Evolutionary conservation across 2,113 vertebrate genomes (phyloP), one percentile per base, ranked within the genome.

Genomic region (Pseudorasbora parva): DNA sequence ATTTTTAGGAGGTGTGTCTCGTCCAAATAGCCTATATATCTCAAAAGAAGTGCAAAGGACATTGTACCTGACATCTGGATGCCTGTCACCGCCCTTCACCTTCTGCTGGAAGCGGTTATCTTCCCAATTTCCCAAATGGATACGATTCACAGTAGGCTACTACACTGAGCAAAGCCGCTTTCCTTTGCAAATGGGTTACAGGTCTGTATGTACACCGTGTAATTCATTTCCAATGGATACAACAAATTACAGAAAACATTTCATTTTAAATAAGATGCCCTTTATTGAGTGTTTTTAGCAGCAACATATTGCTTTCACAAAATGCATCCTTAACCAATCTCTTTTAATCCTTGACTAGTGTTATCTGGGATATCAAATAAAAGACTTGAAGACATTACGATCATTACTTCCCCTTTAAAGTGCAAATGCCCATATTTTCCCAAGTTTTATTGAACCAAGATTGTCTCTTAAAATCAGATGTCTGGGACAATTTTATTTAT

Each of bases 281-380:
- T 83, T 86, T 83, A 86, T 86, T 86, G 12, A 27, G 6, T 72
- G 37, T 60, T 23, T 68, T 60, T 83, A 86, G 85, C 85, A 86
- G 85, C 85, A 86, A 62, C 60, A 82, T n/a, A 78, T 62, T 69
- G 72, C 80, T 83, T 64, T 68, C 25, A 51, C 66, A 49, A 51
- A 71, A n/a, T 76, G 47, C 30, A 66, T 41, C 19, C 11, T 77
- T 54, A 51, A 19, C 33, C 10, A 51, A 56, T 41, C 56, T 81
- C 62, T 21, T 15, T 19, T 78, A 66, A 41, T 66, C 71, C 43
- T 23, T 82, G 33, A 82, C 19, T n/a, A 41, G 19, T 4, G 17
- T 21, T 68, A 68, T 23, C 14, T n/a, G 45, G 79, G 23, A 21
- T 30, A 74, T 81, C 9, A 37, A 76, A 71, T 82, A 64, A 57